Percentiles rank a stretch among this genome's conserved stretches.
phyloP scores from a whole-genome alignment of 1,140 invertebrate genomes.

The Drosophila bocqueti region DNA sequence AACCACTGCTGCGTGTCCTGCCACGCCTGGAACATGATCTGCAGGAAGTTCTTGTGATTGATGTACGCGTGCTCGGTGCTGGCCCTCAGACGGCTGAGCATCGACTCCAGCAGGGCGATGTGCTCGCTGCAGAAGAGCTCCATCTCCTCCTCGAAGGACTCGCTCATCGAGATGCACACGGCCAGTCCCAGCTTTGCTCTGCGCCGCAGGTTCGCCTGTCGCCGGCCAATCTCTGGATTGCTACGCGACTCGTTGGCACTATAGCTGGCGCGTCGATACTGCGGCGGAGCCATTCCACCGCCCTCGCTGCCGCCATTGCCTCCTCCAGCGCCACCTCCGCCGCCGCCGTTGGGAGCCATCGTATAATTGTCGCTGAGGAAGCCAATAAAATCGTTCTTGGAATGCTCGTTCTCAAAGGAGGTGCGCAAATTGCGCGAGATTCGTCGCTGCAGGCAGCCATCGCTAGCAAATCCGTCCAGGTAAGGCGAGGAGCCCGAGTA shows the following conservation, averaged over 20 bases:
- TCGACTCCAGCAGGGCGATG: conserved; percentile 91
- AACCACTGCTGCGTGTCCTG: conserved; percentile 86
- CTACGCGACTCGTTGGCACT: conserved; percentile 78
- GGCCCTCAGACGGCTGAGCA: conserved; percentile 90
- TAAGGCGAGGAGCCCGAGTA: conserved; percentile 66
- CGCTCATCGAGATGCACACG: conserved; percentile 83
- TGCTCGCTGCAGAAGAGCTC: conserved; percentile 92
- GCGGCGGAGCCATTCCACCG: conserved; percentile 63
- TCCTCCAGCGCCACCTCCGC: conserved; percentile 1
- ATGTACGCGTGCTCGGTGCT: conserved; percentile 86
- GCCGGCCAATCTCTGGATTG: conserved; percentile 81
- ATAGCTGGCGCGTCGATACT: conserved; percentile 74
- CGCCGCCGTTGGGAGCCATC: background rate
- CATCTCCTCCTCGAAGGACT: conserved; percentile 86
- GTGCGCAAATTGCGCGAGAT: conserved; percentile 84
- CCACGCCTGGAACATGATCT: conserved; percentile 87
- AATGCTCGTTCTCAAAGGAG: conserved; percentile 84
- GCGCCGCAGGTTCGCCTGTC: conserved; percentile 51
- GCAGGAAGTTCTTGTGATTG: conserved; percentile 80
- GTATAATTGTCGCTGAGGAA: conserved; percentile 80
- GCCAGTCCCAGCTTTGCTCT: conserved; percentile 87
- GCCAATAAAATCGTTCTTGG: conserved; percentile 81
- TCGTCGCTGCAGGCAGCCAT: conserved; percentile 80
- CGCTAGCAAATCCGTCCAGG: conserved; percentile 69
- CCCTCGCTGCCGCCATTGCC: conserved; percentile 78